Evolutionary conservation across 2,888 invertebrate genomes (phyloP).

Genomic region (Cremastinae sp.): DNA sequence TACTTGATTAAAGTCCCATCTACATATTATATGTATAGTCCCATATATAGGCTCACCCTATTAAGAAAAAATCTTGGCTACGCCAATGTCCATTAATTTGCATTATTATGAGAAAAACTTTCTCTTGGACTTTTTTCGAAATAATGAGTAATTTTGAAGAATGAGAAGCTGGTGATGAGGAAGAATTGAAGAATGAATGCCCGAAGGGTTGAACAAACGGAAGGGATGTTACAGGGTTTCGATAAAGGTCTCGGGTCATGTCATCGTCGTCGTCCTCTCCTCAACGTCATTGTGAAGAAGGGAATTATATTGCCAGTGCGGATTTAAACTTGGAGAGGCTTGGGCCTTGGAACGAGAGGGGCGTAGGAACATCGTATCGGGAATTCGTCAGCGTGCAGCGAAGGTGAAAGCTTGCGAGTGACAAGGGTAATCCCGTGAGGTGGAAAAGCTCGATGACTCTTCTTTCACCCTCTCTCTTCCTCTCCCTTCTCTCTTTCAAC

Average conservation of each 20-base stretch:
- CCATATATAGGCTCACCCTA: too few species aligned
- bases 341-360: not conserved
- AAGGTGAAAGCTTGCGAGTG: slow-evolving; percentile 30
- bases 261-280: slow-evolving; percentile 28
- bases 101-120: too few species aligned
- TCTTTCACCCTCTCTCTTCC: not conserved
- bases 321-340: slow-evolving; percentile 51
- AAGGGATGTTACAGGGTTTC: slow-evolving; percentile 13
- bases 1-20: too few species aligned
- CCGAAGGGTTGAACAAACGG: slow-evolving; percentile 4
- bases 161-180: slow-evolving; percentile 23
- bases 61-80: too few species aligned
- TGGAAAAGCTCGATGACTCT: slow-evolving; percentile 34
- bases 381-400: too few species aligned
- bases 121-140: too few species aligned
- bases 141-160: too few species aligned
- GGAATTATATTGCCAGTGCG: slow-evolving; percentile 47
- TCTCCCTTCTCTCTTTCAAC: too few species aligned
- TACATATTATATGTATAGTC: too few species aligned
- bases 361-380: too few species aligned
- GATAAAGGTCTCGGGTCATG: slow-evolving; percentile 30
- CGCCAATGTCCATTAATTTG: too few species aligned
- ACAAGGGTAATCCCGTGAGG: slow-evolving; percentile 56
- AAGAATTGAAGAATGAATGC: slow-evolving; percentile 8
- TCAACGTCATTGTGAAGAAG: slow-evolving; percentile 36